These are phyloP conservation scores for Agonopterix arenella DNA, from an alignment of 2,888 invertebrate species.

Conservation along the genomic window DNA sequence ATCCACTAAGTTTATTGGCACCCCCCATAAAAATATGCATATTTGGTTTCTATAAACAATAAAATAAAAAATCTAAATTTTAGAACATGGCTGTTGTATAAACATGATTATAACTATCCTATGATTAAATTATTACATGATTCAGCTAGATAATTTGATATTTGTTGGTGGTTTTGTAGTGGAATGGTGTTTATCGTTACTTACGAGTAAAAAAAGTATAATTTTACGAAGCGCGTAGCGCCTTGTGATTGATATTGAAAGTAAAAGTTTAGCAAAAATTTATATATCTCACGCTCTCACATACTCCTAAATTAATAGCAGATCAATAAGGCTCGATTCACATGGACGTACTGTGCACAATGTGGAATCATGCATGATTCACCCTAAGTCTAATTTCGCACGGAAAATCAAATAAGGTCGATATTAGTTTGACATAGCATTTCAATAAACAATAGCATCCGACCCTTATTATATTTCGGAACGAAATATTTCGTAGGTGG, in stretches of 20 bases:
- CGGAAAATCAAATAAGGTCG: too few relatives aligned
- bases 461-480: too few relatives aligned
- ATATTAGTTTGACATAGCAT: too few relatives aligned
- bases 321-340: too few relatives aligned
- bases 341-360: too few relatives aligned
- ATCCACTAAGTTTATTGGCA: background rate
- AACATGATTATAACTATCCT: slow-evolving; percentile 10
- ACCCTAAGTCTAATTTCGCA: too few relatives aligned
- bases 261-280: too few relatives aligned
- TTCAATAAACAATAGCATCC: too few relatives aligned
- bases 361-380: too few relatives aligned
- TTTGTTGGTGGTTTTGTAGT: slow-evolving; percentile 28
- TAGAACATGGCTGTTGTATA: slow-evolving; percentile 9
- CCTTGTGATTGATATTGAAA: slow-evolving; percentile 5
- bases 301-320: too few relatives aligned
- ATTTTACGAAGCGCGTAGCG: slow-evolving; percentile 12
- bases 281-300: too few relatives aligned
- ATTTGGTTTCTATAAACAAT: slow-evolving; percentile 39
- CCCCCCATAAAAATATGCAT: slow-evolving; percentile 21
- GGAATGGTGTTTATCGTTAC: slow-evolving; percentile 37
- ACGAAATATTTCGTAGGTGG: too few relatives aligned
- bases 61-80: slow-evolving; percentile 20
- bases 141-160: slow-evolving; percentile 17
- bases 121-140: slow-evolving; percentile 17
- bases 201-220: slow-evolving; percentile 1